Conservation (phyloP, 1,140 invertebrate species). For the Heliconius eleuchia region DNA sequence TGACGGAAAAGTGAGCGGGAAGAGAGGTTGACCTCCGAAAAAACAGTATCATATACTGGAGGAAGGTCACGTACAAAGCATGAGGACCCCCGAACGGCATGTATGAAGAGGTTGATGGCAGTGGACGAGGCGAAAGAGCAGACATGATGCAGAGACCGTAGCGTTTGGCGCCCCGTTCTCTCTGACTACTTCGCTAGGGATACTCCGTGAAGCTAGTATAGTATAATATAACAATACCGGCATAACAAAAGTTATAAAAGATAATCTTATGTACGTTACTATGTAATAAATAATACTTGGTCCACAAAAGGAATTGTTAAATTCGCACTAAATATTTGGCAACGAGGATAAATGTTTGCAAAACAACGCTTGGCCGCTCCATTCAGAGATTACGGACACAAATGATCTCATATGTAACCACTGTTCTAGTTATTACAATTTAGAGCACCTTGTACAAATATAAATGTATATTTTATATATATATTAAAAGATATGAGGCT, state of each 20-base stretch:
- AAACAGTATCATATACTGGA: too few species aligned
- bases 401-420: conserved; percentile 37
- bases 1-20: too few species aligned
- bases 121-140: too few species aligned
- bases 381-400: conserved; percentile 39
- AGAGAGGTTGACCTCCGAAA: too few species aligned
- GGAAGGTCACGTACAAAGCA: too few species aligned
- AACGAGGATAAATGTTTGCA: conserved; percentile 44
- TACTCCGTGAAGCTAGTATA: too few species aligned
- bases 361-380: conserved; percentile 36
- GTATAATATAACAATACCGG: background rate
- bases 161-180: too few species aligned
- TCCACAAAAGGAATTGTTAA: conserved; percentile 21
- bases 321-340: conserved; percentile 34
- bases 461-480: background rate
- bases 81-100: too few species aligned
- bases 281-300: background rate
- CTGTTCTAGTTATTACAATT: conserved; percentile 28
- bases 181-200: too few species aligned
- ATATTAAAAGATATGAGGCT: background rate
- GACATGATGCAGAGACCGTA: too few species aligned
- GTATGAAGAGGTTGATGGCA: too few species aligned
- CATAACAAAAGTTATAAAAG: background rate
- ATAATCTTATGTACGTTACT: background rate
- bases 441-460: conserved; percentile 13